Evolutionary conservation across 2,113 vertebrate genomes (phyloP).

Genomic region (Xenotilapia leptura): DNA sequence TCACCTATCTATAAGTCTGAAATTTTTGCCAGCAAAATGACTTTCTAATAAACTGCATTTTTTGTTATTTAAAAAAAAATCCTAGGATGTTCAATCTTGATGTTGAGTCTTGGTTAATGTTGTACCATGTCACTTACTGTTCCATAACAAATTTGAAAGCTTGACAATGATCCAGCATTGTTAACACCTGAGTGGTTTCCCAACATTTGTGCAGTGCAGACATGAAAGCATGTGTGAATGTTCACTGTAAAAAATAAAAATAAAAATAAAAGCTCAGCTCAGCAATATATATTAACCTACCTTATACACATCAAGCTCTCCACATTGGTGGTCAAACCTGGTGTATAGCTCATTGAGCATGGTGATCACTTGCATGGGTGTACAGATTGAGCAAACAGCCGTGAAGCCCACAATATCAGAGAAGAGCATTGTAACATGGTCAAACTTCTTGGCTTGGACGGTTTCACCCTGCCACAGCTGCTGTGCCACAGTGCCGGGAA

Average conservation of each 20-base stretch:
- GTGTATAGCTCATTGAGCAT: constrained; percentile 97
- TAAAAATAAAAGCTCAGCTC: background rate
- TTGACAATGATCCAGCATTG: background rate
- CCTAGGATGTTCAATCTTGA: background rate
- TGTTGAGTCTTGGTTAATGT: background rate
- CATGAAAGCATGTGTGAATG: background rate
- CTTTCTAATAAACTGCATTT: background rate
- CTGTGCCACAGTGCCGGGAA: constrained; percentile 90
- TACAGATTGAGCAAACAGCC: constrained; percentile 89
- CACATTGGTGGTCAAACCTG: constrained; percentile 90
- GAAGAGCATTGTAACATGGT: constrained; percentile 92
- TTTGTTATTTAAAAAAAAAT: background rate
- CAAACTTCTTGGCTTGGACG: constrained; percentile 94
- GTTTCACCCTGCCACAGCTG: constrained; percentile 95
- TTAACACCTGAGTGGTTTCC: background rate
- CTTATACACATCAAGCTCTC: constrained; percentile 96
- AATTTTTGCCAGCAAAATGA: background rate
- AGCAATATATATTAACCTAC: constrained; percentile 55
- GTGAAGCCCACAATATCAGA: constrained; percentile 98
- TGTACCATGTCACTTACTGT: background rate
- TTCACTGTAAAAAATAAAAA: background rate
- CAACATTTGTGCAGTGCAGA: background rate
- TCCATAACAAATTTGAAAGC: background rate
- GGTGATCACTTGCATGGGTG: constrained; percentile 96
- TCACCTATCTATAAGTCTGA: background rate